Evolutionary conservation across 2,113 vertebrate genomes (phyloP).

Genomic region (Acrocephalus arundinaceus): DNA sequence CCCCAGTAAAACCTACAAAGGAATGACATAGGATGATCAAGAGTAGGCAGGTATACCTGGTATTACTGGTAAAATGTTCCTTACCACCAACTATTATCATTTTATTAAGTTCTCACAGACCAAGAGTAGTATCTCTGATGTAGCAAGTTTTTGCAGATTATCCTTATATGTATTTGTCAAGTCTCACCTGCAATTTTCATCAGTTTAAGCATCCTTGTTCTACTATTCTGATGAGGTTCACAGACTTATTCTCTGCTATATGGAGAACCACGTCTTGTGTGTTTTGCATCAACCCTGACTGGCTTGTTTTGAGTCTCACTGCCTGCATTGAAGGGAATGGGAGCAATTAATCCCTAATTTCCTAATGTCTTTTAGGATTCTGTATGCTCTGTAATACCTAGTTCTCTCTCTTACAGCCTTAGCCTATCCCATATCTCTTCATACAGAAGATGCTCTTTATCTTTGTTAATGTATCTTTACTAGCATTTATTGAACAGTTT

Average conservation of each 20-base stretch:
- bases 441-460: neutral
- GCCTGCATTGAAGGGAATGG: neutral
- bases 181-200: neutral
- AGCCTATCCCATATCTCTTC: neutral
- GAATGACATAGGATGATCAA: neutral
- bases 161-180: neutral
- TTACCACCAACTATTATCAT: neutral
- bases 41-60: neutral
- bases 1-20: neutral
- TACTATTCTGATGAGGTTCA: neutral
- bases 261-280: rapidly evolving
- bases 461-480: neutral
- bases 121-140: neutral
- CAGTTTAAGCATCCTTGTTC: neutral
- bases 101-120: neutral
- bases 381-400: neutral
- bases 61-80: neutral
- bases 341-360: neutral
- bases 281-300: neutral
- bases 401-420: neutral
- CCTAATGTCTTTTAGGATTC: neutral
- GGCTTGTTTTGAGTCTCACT: neutral
- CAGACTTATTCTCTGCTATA: neutral
- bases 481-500: neutral
- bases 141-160: neutral